These are phyloP conservation scores for Toxotes jaculatrix DNA, from an alignment of 2,113 vertebrate genomes.

Conservation along the genomic window DNA sequence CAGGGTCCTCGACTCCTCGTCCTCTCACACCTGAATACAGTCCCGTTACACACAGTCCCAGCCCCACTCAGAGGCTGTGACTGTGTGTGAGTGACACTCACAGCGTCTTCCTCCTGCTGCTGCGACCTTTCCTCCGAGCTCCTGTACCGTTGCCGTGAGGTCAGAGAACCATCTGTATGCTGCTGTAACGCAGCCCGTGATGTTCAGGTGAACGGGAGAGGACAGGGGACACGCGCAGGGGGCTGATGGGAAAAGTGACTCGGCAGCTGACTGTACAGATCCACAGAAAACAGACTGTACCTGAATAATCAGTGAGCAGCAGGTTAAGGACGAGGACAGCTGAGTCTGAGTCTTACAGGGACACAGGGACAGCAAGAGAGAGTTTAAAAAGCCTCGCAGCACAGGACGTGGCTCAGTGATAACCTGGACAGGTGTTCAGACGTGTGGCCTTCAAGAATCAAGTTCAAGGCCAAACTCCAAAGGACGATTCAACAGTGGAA, in stretches of 20 bases:
- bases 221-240: conserved; percentile 31
- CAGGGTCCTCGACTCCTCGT: background rate
- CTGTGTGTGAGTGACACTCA: background rate
- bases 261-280: conserved; percentile 23
- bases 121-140: conserved; percentile 14
- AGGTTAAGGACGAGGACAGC: conserved; percentile 34
- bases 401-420: background rate
- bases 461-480: background rate
- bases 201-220: conserved; percentile 46
- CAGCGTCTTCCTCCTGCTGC: background rate
- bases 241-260: conserved; percentile 42
- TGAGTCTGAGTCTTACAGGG: background rate
- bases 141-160: background rate
- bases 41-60: background rate
- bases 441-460: background rate
- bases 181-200: background rate
- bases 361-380: conserved; percentile 8
- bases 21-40: background rate
- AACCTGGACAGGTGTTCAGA: conserved; percentile 22
- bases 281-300: background rate
- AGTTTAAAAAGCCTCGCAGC: conserved; percentile 7
- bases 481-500: background rate
- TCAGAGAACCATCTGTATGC: conserved; percentile 47
- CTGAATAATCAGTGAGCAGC: conserved; percentile 43
- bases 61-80: background rate